Percentiles rank a stretch among this genome's conserved stretches.
phyloP scores from a whole-genome alignment of 2,888 invertebrate genomes.

The Euspilapteryx auroguttella region DNA sequence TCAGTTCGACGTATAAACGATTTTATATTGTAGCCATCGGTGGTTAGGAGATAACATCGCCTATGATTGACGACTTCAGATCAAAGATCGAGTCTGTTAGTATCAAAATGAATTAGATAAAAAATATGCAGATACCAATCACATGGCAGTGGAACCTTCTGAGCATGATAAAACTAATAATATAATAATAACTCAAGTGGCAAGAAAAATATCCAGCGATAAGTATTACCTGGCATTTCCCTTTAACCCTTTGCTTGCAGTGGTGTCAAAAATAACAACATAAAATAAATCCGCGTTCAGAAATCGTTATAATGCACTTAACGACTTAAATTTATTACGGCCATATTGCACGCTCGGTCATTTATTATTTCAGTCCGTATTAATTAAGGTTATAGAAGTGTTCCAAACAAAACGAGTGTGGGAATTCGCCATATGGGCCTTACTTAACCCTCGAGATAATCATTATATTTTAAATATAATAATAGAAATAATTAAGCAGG shows the following conservation, averaged over 20 bases:
- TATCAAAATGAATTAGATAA: conserved; percentile 2
- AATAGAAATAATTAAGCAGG: conserved; percentile 57
- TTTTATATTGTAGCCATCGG: conserved; percentile 52
- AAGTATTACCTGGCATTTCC: conserved; percentile 4
- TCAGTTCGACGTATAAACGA: conserved; percentile 43
- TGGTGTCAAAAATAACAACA: conserved; percentile 8
- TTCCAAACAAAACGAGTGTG: conserved; percentile 25
- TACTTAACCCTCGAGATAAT: conserved; percentile 31
- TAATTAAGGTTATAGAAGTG: conserved; percentile 22
- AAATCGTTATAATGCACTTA: conserved; percentile 12
- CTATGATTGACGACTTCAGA: conserved; percentile 40
- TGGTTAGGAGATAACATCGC: conserved; percentile 39
- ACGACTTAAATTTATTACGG: conserved; percentile 13
- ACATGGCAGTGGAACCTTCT: no score
- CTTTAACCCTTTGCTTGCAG: conserved; percentile 5
- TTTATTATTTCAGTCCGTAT: conserved; percentile 14
- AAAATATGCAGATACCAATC: no score
- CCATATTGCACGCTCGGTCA: conserved; percentile 13
- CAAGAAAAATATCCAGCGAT: conserved; percentile 3
- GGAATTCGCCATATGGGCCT: conserved; percentile 36
- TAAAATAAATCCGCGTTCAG: conserved; percentile 9
- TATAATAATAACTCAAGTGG: no score
- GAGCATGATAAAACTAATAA: no score
- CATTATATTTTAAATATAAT: conserved; percentile 54
- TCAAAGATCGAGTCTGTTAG: conserved; percentile 17